Conservation (phyloP, 2,888 invertebrate genomes). For the Nowickia ferox region DNA sequence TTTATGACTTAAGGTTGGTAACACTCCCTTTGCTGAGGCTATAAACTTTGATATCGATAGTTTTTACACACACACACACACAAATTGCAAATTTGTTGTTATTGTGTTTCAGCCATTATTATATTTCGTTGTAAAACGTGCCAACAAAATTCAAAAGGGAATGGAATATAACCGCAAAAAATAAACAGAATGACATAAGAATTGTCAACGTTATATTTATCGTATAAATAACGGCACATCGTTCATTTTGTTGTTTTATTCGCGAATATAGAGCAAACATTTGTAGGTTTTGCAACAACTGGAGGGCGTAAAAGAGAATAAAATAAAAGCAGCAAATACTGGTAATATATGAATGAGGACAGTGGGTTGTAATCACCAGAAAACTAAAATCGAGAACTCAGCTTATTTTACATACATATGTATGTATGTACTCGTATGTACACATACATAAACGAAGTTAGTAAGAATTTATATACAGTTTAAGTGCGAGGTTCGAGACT, state of each 20-base stretch:
- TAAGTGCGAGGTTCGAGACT: too few relatives aligned
- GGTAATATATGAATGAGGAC: conserved; percentile 9
- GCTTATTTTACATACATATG: background rate
- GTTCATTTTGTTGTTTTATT: conserved; percentile 27
- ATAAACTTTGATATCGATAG: conserved; percentile 28
- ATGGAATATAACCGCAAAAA: conserved; percentile 2
- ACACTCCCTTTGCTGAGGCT: conserved; percentile 60
- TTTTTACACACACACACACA: conserved; percentile 9
- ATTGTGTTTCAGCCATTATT: conserved; percentile 29
- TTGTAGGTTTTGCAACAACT: conserved; percentile 34
- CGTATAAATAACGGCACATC: conserved; percentile 63
- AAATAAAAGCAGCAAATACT: conserved; percentile 6
- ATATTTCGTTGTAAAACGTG: conserved; percentile 61
- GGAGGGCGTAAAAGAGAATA: conserved; percentile 17
- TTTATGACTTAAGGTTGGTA: conserved; percentile 62
- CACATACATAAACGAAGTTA: background rate
- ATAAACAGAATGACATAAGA: conserved; percentile 62
- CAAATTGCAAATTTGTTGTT: background rate
- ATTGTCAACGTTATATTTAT: conserved; percentile 65
- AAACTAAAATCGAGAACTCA: background rate
- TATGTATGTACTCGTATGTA: too few relatives aligned
- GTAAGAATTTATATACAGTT: too few relatives aligned
- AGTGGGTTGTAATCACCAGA: conserved; percentile 8
- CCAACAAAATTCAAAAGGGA: conserved; percentile 54
- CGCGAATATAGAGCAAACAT: conserved; percentile 64